Evolutionary conservation across 2,888 invertebrate species (phyloP).

Genomic region (Incurvaria masculella): DNA sequence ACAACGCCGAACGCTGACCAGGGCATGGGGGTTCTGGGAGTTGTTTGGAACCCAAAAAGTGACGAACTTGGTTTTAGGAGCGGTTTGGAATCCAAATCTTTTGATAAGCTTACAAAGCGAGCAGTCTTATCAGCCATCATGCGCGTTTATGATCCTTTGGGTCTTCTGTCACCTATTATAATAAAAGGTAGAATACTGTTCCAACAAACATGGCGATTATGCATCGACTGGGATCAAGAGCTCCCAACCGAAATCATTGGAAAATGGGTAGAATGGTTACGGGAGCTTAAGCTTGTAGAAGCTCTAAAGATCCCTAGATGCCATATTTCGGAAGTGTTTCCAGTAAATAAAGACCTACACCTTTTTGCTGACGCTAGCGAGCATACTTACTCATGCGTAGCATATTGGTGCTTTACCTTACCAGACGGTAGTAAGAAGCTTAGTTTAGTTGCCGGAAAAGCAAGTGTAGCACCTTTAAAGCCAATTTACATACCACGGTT

Average conservation of each 20-base stretch:
- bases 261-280: not conserved
- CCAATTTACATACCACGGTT: too few species aligned
- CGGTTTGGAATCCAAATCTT: not conserved
- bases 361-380: not conserved
- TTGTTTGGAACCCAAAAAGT: not conserved
- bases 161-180: not conserved
- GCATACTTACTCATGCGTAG: too few species aligned
- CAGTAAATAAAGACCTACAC: not conserved
- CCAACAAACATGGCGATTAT: not conserved
- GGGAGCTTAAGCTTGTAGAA: not conserved
- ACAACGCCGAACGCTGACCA: too few species aligned
- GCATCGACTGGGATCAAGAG: not conserved
- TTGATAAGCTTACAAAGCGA: not conserved
- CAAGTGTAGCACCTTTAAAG: too few species aligned
- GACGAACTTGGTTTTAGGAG: not conserved
- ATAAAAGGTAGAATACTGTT: not conserved
- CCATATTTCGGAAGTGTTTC: not conserved
- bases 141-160: not conserved
- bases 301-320: not conserved
- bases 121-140: not conserved
- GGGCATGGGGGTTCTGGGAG: too few species aligned
- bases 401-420: too few species aligned
- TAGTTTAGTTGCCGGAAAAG: too few species aligned
- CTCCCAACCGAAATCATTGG: not conserved
- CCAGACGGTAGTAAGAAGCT: too few species aligned